Conservation (phyloP, 1,140 invertebrate species). For the Drosophila truncata region DNA sequence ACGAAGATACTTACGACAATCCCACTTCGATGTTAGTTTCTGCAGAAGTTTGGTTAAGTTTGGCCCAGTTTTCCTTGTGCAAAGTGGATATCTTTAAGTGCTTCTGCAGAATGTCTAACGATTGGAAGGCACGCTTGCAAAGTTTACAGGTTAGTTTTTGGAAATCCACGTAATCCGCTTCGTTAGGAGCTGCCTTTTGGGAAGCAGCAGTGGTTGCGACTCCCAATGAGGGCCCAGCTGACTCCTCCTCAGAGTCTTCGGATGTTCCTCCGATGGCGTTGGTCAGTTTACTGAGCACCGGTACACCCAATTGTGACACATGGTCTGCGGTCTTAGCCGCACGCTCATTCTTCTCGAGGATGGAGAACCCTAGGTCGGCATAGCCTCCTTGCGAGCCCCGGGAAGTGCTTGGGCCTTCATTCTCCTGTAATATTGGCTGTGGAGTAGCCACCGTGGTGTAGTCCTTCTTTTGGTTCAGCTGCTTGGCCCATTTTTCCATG, state of each 20-base stretch:
- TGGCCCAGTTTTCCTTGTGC: conserved; percentile 96
- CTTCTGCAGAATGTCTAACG: conserved; percentile 94
- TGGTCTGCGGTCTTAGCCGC: conserved; percentile 47
- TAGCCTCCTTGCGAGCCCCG: conserved; percentile 87
- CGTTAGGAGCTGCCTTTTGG: conserved; percentile 86
- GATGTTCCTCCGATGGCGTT: conserved; percentile 89
- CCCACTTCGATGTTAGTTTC: conserved; percentile 33
- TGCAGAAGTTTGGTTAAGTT: conserved; percentile 40
- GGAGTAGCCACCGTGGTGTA: conserved; percentile 82
- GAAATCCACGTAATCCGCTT: conserved; percentile 92
- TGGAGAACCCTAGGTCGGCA: conserved; percentile 96
- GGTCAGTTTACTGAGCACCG: conserved; percentile 86
- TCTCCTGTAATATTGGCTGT: conserved; percentile 55
- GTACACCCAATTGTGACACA: conserved; percentile 17
- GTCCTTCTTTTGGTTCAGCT: conserved; percentile 98
- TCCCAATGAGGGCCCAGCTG: not conserved
- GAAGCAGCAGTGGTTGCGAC: conserved; percentile 23
- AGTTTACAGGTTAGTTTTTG: conserved; percentile 96
- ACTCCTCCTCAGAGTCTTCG: conserved; percentile 64
- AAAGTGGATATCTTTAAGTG: conserved; percentile 97
- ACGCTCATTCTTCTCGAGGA: conserved; percentile 89
- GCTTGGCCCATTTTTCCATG: conserved; percentile 98
- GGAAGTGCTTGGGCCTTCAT: conserved; percentile 64
- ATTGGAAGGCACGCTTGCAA: conserved; percentile 97
- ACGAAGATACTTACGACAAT: conserved; percentile 37